Percentiles rank a stretch among this genome's conserved stretches.
Evolutionary conservation across 1,140 invertebrate species (phyloP).

Genomic region (Drosophila rufa): DNA sequence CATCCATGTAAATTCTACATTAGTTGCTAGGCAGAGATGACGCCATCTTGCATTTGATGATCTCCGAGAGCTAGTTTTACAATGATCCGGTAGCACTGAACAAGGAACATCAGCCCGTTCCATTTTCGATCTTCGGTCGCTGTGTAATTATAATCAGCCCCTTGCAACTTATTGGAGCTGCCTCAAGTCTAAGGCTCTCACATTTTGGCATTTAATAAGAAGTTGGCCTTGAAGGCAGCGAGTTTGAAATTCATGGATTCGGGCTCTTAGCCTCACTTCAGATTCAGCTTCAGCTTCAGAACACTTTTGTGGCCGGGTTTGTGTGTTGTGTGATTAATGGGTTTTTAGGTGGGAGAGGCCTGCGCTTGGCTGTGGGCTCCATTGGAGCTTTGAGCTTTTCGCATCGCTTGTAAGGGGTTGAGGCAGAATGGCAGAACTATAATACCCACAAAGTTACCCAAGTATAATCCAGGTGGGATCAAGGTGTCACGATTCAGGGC

Average conservation of each 20-base stretch:
- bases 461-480: conserved; percentile 2
- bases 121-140: conserved; percentile 10
- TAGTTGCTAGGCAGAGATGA: conserved; percentile 45
- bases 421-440: conserved; percentile 1
- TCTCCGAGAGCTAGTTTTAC: conserved; percentile 50
- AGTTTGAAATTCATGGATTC: conserved; percentile 44
- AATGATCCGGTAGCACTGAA: conserved; percentile 20
- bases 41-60: conserved; percentile 65
- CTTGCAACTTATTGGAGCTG: conserved; percentile 37
- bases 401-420: neutral
- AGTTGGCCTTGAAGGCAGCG: conserved; percentile 77
- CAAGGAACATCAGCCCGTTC: neutral
- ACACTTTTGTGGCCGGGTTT: conserved; percentile 17
- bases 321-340: conserved; percentile 33
- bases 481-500: conserved; percentile 7
- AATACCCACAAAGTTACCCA: conserved; percentile 2
- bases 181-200: conserved; percentile 45
- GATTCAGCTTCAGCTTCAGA: conserved; percentile 22
- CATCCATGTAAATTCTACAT: conserved; percentile 36
- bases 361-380: conserved; percentile 5
- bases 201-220: conserved; percentile 82
- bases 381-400: conserved; percentile 19
- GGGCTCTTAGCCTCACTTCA: conserved; percentile 34
- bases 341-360: conserved; percentile 18
- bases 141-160: conserved; percentile 60